Evolutionary conservation across 2,797 vertebrate genomes (phyloP).

Genomic region (Xenopus petersii): DNA sequence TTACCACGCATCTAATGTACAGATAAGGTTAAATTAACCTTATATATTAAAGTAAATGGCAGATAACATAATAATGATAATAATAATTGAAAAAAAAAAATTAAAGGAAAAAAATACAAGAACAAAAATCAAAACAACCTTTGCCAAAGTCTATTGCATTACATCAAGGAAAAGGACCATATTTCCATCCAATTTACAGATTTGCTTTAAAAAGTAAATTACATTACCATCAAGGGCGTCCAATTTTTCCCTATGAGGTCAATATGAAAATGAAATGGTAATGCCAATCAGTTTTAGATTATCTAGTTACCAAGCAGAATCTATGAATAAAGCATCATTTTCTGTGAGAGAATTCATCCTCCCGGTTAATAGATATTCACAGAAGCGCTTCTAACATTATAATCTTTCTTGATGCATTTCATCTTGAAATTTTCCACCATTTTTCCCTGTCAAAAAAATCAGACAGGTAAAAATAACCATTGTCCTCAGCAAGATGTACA

Average conservation of each 20-base stretch:
- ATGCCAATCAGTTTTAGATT: background rate
- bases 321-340: constrained; percentile 31
- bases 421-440: constrained; percentile 26
- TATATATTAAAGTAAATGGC: too few species aligned
- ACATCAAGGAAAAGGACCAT: constrained; percentile 9
- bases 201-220: constrained; percentile 28
- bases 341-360: constrained; percentile 14
- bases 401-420: constrained; percentile 21
- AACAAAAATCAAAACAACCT: too few species aligned
- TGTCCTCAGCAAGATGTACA: constrained; percentile 16
- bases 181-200: constrained; percentile 24
- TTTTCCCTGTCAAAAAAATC: constrained; percentile 31
- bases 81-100: too few species aligned
- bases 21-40: too few species aligned
- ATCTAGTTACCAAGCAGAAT: constrained; percentile 2
- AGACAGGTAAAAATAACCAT: constrained; percentile 35
- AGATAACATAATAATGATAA: too few species aligned
- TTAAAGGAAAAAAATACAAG: too few species aligned
- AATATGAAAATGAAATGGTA: constrained; percentile 29
- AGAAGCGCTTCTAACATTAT: constrained; percentile 21
- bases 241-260: constrained; percentile 22
- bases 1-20: too few species aligned
- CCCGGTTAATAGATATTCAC: constrained; percentile 25
- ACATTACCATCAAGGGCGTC: constrained; percentile 11
- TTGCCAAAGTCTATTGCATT: constrained; percentile 3